Evolutionary conservation across 2,888 invertebrate species (phyloP).

Genomic region (Netelia fuscicornis): DNA sequence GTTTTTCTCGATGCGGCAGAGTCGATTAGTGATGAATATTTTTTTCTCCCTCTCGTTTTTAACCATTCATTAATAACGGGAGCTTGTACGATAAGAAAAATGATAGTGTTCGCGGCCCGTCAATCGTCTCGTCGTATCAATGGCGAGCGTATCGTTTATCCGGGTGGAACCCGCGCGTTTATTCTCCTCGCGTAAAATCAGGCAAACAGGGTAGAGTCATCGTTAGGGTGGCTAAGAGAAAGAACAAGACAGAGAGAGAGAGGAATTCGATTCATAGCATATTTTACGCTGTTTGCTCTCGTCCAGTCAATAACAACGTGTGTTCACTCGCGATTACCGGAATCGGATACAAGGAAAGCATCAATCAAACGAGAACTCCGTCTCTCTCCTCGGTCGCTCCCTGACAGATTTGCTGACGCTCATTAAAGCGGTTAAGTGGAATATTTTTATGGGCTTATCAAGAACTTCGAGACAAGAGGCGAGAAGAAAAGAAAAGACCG

Average conservation of each 20-base stretch:
- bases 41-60: neutral
- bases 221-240: neutral
- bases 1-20: neutral
- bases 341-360: slow-evolving; percentile 79
- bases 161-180: neutral
- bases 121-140: slow-evolving; percentile 56
- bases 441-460: slow-evolving; percentile 77
- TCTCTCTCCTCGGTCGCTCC: neutral
- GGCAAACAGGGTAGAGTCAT: slow-evolving; percentile 16
- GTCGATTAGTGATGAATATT: neutral
- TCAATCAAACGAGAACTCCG: slow-evolving; percentile 72
- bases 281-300: slow-evolving; percentile 17
- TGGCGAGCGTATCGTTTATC: slow-evolving; percentile 46
- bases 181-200: neutral
- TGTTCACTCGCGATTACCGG: slow-evolving; percentile 74
- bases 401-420: slow-evolving; percentile 36
- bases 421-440: slow-evolving; percentile 69
- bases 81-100: neutral
- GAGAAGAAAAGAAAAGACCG: slow-evolving; percentile 8
- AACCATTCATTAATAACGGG: neutral
- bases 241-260: slow-evolving; percentile 1
- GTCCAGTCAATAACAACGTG: slow-evolving; percentile 14
- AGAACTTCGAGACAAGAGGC: slow-evolving; percentile 21
- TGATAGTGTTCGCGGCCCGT: neutral
- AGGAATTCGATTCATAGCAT: slow-evolving; percentile 9